phyloP scores from a whole-genome alignment of 2,888 invertebrate species.

The Rhingia rostrata region DNA sequence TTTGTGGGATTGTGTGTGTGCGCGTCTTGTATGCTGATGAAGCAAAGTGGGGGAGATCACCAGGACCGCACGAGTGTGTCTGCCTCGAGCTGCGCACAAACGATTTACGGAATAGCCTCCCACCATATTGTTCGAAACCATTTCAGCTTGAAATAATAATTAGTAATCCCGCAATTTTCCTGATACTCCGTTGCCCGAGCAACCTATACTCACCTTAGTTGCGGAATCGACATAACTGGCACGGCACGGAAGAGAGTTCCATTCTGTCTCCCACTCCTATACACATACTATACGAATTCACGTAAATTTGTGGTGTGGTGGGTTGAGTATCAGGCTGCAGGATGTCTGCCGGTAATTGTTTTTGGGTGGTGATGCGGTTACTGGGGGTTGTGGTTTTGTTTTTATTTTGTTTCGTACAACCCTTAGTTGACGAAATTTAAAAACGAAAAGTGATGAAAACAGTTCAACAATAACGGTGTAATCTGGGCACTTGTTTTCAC shows the following conservation, averaged over 20 bases:
- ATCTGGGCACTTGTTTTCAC: conserved; percentile 53
- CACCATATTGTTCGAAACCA: conserved; percentile 33
- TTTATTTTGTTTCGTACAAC: conserved; percentile 8
- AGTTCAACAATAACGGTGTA: conserved; percentile 59
- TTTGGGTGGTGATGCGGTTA: conserved; percentile 15
- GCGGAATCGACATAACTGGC: too few relatives aligned
- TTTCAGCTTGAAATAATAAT: conserved; percentile 62
- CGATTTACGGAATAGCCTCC: conserved; percentile 23
- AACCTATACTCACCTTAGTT: too few relatives aligned
- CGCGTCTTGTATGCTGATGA: neutral
- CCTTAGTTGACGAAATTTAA: neutral
- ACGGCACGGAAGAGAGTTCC: neutral
- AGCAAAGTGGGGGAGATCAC: neutral
- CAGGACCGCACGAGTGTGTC: neutral
- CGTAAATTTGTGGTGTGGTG: conserved; percentile 40
- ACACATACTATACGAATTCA: too few relatives aligned
- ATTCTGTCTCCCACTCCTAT: conserved; percentile 5
- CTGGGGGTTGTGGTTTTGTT: conserved; percentile 8
- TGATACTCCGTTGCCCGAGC: neutral
- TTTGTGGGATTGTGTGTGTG: neutral
- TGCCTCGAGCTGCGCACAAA: conserved; percentile 11
- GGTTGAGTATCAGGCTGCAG: neutral
- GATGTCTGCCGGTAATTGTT: conserved; percentile 35
- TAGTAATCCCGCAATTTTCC: conserved; percentile 50
- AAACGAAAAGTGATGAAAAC: conserved; percentile 51